phyloP scores from a whole-genome alignment of 1,140 invertebrate species.

The Drosophila sp. region DNA sequence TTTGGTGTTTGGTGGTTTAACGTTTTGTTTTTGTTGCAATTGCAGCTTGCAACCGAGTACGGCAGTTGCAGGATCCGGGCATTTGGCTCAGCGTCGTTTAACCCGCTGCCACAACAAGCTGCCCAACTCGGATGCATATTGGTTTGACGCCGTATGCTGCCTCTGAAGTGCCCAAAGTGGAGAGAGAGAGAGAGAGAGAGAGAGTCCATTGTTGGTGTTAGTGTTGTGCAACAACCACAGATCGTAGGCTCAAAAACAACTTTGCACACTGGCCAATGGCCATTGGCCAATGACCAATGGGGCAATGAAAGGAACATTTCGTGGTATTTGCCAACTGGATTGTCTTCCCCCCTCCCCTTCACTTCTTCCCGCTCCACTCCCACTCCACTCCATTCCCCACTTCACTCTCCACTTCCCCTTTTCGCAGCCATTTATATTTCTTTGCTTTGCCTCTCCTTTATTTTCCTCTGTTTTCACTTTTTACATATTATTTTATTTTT shows the following conservation, averaged over 20 bases:
- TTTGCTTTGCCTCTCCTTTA: background rate
- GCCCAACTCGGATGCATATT: background rate
- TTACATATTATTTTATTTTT: background rate
- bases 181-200: slow-evolving; percentile 6
- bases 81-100: slow-evolving; percentile 37
- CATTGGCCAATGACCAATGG: slow-evolving; percentile 12
- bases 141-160: no score
- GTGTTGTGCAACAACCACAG: slow-evolving; percentile 23
- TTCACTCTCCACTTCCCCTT: slow-evolving; percentile 13
- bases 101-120: slow-evolving; percentile 26
- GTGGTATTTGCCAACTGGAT: slow-evolving; percentile 65
- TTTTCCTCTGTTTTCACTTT: background rate
- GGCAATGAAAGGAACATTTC: slow-evolving; percentile 26
- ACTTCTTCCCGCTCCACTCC: no score
- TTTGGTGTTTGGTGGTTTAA: slow-evolving; percentile 77
- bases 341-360: slow-evolving; percentile 41
- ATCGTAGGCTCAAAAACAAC: slow-evolving; percentile 74
- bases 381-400: background rate
- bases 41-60: slow-evolving; percentile 16
- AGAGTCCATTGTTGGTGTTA: background rate
- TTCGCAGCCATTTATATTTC: background rate
- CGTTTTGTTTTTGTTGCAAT: slow-evolving; percentile 66
- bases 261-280: slow-evolving; percentile 41
- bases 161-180: background rate
- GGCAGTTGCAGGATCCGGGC: slow-evolving; percentile 3